A percentile compares a stretch with the other conserved stretches of the same genome.
These are phyloP conservation scores for Arge pagana DNA, from an alignment of 2,888 invertebrate genomes.

Conservation along the genomic window DNA sequence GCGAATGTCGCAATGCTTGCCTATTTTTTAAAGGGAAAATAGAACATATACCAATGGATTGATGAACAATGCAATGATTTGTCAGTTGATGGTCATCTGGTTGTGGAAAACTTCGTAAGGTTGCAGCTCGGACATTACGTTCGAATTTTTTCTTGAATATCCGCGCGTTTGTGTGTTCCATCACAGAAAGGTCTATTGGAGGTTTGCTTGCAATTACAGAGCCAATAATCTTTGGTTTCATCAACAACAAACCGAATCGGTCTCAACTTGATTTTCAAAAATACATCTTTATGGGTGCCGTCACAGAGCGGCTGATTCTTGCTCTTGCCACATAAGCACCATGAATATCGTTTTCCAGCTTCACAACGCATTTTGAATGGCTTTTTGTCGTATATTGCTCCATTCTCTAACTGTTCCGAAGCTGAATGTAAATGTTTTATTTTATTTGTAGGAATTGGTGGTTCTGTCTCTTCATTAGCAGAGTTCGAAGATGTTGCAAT, in stretches of 20 bases:
- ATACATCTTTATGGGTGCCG: constrained; percentile 81
- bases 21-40: too few species aligned
- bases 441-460: constrained; percentile 70
- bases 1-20: too few species aligned
- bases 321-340: constrained; percentile 95
- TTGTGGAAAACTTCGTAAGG: too few species aligned
- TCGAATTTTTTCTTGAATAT: constrained; percentile 74
- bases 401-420: constrained; percentile 70
- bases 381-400: constrained; percentile 83
- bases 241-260: constrained; percentile 84
- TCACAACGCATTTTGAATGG: constrained; percentile 80
- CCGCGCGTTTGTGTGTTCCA: constrained; percentile 82
- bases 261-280: constrained; percentile 73
- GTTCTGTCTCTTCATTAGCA: constrained; percentile 38
- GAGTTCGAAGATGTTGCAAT: too few species aligned
- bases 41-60: too few species aligned
- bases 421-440: constrained; percentile 67
- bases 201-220: constrained; percentile 99
- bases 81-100: too few species aligned
- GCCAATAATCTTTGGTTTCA: constrained; percentile 89
- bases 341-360: constrained; percentile 66
- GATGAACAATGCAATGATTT: too few species aligned
- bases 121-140: too few species aligned
- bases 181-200: constrained; percentile 94
- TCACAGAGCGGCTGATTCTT: constrained; percentile 94